Evolutionary conservation across 2,888 invertebrate species (phyloP), one percentile per base, ranked within the genome.

Genomic region (Mesorhabditis spiculigera): DNA sequence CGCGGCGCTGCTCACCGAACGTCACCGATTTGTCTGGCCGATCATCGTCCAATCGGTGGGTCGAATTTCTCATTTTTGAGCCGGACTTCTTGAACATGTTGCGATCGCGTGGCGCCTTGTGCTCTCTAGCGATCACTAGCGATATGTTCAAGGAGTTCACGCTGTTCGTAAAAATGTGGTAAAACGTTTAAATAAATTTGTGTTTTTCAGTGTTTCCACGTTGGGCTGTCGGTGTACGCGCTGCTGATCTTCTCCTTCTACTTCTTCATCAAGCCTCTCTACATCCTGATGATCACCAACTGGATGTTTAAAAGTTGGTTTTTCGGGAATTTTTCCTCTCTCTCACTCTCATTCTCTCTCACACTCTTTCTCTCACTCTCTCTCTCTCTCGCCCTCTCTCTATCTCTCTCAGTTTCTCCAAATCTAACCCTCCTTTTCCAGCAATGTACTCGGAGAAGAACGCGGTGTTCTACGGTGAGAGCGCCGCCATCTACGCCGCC

Each of bases 201-300:
- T 43, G 4, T 61, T 6, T 74, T 84, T 70, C 75, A 84, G 83
- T 82, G 80, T 70, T 85, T 84, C 75, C 84, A 84, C 73, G 73
- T 79, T 62, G 75, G 84, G 43, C 72, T 85, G 45, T 75, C 81
- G 4, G 65, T 68, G 43, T 82, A 84, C 72, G 73, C 71, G 6
- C 65, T 76, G 58, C 71, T 85, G 44, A 78, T 84, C 71, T 84
- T 84, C 76, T 68, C 75, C 64, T 84, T 83, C 76, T 82, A 80
- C 75, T 84, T 84, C 77, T 73, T 83, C 74, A 80, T 84, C 76
- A 84, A 84, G 71, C 84, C 83, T 16, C 76, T 81, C 68, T 84
- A 84, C 77, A 85, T 84, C 64, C 75, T 84, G 4, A 84, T 84
- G 84, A 80, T 84, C 10, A 75, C 83, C 66, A 84, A 84, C 65